Base-by-base conservation (phyloP, 2,797 vertebrate species). In the Sylvilagus floridanus region DNA sequence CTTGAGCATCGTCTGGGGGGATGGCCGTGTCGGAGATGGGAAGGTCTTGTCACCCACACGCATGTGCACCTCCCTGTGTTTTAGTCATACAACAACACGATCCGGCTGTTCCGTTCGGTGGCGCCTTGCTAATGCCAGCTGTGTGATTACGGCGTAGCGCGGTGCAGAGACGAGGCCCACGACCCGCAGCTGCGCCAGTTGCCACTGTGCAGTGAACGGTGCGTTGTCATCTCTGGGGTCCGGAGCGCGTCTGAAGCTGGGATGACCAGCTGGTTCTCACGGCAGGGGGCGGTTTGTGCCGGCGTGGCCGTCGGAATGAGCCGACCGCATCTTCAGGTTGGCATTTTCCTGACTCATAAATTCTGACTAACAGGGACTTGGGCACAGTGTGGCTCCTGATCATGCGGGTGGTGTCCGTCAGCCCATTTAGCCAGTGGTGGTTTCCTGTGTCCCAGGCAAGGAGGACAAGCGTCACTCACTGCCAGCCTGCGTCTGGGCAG, bases 171-270 rank as follows among this genome's bases (percentile, higher is more conserved):
- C n/a, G 24, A 83, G 96, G 82, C 65, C 86, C 84, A 63, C 0
- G 90, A 92, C 63, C 79, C 3, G 88, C 50, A 82, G 28, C 85
- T 7, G 42, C 28, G 37, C 26, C 88, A 17, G 12, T 78, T 2
- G 30, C 8, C 16, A 0, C 37, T 26, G 71, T 28, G 8, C 17
- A 92, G 26, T 84, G 52, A 89, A 77, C 17, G 96, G 28, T 85
- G 0, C 37, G 4, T 82, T 95, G 68, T 72, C 5, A 0, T 93
- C 89, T 1, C 95, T 91, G 73, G 88, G 77, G 92, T 97, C 97
- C 93, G 68, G 87, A 93, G 73, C 37, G 66, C 13, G 77, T 97
- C 90, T 97, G 84, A 91, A 95, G 50, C 90, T 96, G 81, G 54
- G 76, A 76, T 82, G 5, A 10, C 86, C 54, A 94, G 97, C 66